These are phyloP conservation scores for Mystacides longicornis DNA, from an alignment of 2,888 invertebrate genomes.

Conservation along the genomic window DNA sequence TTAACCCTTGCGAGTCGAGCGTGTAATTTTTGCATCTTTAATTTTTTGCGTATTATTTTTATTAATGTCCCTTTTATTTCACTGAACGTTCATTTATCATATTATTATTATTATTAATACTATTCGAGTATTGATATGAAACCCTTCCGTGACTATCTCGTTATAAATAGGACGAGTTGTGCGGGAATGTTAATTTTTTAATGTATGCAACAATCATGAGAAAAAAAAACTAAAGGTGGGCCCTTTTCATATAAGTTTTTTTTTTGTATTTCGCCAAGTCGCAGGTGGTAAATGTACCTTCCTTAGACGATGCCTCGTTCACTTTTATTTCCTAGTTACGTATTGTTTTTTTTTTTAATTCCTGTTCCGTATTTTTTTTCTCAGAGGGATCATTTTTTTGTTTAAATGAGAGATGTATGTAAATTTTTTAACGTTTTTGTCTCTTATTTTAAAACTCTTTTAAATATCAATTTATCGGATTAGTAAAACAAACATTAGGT, in stretches of 20 bases:
- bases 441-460: not conserved
- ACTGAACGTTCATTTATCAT: conserved; percentile 23
- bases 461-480: not conserved
- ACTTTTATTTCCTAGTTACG: not conserved
- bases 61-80: conserved; percentile 22
- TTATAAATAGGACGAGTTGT: not conserved
- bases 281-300: not conserved
- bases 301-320: not conserved
- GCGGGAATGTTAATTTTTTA: conserved; percentile 25
- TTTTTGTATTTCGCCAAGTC: conserved; percentile 2
- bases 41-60: conserved; percentile 25
- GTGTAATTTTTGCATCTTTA: conserved; percentile 20
- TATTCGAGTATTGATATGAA: conserved; percentile 4
- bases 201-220: conserved; percentile 23
- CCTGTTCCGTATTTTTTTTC: conserved; percentile 7
- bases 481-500: no score
- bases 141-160: not conserved
- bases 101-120: conserved; percentile 13
- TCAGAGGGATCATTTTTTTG: conserved; percentile 5
- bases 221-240: conserved; percentile 19
- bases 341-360: not conserved
- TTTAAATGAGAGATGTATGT: not conserved
- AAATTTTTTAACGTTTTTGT: not conserved
- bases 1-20: not conserved
- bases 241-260: conserved; percentile 5